Evolutionary conservation across 2,888 invertebrate species (phyloP).

Genomic region (Philaethria dido): DNA sequence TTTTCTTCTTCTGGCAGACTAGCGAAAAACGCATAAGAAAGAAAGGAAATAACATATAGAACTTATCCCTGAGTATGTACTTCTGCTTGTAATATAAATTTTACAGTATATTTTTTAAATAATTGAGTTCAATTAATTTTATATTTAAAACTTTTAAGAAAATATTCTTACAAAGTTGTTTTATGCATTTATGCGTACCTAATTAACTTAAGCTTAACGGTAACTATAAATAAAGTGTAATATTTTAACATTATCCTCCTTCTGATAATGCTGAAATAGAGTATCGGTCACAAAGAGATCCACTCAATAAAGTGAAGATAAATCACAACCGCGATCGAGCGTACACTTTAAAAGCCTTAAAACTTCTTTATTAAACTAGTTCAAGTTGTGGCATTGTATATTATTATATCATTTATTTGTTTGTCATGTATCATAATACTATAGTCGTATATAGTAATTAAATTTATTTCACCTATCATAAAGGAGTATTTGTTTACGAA

Average conservation of each 20-base stretch:
- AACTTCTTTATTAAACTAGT: conserved; percentile 46
- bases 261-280: conserved; percentile 43
- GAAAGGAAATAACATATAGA: no score
- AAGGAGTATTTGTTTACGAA: no score
- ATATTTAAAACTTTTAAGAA: neutral
- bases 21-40: no score
- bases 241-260: conserved; percentile 40
- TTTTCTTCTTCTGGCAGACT: neutral
- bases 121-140: no score
- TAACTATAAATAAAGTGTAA: conserved; percentile 34
- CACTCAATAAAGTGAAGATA: conserved; percentile 52
- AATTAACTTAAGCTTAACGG: neutral
- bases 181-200: neutral
- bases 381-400: conserved; percentile 35
- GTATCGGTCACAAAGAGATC: conserved; percentile 53
- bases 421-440: no score
- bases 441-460: no score
- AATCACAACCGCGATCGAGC: conserved; percentile 48
- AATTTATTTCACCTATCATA: no score
- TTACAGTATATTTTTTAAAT: no score
- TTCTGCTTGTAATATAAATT: no score
- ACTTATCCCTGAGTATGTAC: neutral
- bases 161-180: neutral
- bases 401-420: conserved; percentile 29
- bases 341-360: conserved; percentile 45